Percentiles rank a stretch among this genome's conserved stretches.
phyloP scores from a whole-genome alignment of 1,140 invertebrate genomes.

The Eciton burchellii region DNA sequence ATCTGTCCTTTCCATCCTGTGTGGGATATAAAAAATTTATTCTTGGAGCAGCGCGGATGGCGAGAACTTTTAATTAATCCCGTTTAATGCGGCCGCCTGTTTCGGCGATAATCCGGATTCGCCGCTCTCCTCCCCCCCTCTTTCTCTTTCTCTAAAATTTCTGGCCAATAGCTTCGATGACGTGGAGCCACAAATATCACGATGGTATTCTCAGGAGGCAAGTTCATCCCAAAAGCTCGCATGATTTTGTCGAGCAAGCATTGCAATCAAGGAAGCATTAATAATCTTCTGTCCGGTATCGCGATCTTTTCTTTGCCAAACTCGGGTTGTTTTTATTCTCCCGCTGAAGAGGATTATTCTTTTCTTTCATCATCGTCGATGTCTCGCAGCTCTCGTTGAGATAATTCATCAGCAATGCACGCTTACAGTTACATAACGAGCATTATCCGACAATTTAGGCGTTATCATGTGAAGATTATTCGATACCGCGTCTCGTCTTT shows the following conservation, averaged over 20 bases:
- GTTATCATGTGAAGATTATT: background rate
- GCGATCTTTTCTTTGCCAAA: background rate
- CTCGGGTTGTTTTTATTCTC: no score
- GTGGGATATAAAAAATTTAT: slow-evolving; percentile 52
- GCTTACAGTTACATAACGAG: background rate
- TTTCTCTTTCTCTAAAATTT: slow-evolving; percentile 34
- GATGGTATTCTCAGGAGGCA: slow-evolving; percentile 9
- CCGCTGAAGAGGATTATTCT: no score
- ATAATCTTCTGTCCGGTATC: background rate
- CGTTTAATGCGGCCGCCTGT: slow-evolving; percentile 45
- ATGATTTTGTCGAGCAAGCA: background rate
- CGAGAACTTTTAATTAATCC: slow-evolving; percentile 62
- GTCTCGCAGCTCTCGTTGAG: no score
- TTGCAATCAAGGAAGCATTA: background rate
- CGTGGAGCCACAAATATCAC: slow-evolving; percentile 1
- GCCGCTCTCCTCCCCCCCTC: no score
- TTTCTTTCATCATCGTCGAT: no score
- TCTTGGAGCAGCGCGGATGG: slow-evolving; percentile 4
- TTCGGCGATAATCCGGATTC: slow-evolving; percentile 54
- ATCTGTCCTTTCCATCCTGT: background rate
- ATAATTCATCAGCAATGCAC: background rate
- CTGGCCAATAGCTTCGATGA: slow-evolving; percentile 11
- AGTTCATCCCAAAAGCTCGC: background rate
- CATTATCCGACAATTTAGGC: slow-evolving; percentile 5
- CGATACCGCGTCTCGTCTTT: background rate